phyloP scores from a whole-genome alignment of 2,797 vertebrate genomes.

The Miopithecus talapoin region DNA sequence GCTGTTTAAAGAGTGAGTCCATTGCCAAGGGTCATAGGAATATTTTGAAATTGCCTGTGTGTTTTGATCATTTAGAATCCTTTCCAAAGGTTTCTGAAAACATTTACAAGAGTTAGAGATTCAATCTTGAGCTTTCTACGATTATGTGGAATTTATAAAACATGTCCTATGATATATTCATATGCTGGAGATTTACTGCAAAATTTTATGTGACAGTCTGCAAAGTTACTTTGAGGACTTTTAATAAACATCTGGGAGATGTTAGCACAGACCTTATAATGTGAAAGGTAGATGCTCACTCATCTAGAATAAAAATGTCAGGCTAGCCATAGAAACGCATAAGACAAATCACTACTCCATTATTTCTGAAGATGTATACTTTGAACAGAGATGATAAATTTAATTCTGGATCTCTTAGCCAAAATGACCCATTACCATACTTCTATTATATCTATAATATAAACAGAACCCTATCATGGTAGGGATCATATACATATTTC shows the following conservation, averaged over 20 bases:
- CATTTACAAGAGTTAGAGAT: constrained; percentile 55
- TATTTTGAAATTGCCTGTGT: constrained; percentile 39
- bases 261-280: constrained; percentile 7
- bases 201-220: constrained; percentile 56
- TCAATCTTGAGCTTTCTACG: constrained; percentile 54
- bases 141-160: constrained; percentile 59
- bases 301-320: constrained; percentile 51
- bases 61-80: constrained; percentile 22
- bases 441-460: not conserved
- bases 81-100: constrained; percentile 51
- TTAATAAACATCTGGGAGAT: constrained; percentile 60
- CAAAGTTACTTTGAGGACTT: constrained; percentile 57
- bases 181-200: constrained; percentile 48
- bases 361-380: constrained; percentile 61
- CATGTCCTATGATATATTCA: constrained; percentile 46
- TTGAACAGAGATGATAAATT: constrained; percentile 38
- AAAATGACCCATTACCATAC: constrained; percentile 45
- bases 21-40: not conserved
- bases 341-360: constrained; percentile 41
- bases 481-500: not conserved
- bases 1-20: not conserved
- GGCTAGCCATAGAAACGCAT: not conserved
- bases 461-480: not conserved
- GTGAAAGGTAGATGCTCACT: constrained; percentile 28
- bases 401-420: constrained; percentile 42